Evolutionary conservation across 2,888 invertebrate genomes (phyloP).

Genomic region (Tipula helvola): DNA sequence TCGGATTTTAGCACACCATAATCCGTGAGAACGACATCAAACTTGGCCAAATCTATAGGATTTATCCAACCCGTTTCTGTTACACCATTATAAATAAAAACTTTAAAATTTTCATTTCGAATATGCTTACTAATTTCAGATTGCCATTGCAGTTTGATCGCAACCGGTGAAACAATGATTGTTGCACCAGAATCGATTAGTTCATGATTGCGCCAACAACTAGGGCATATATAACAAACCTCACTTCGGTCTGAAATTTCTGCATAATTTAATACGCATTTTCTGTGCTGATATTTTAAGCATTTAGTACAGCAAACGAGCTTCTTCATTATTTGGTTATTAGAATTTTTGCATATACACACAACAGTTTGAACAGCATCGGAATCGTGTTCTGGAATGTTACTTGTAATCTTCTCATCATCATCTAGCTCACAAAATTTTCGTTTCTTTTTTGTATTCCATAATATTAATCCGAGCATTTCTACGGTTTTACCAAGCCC

Average conservation of each 20-base stretch:
- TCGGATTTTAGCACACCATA: slow-evolving; percentile 52
- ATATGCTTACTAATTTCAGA: slow-evolving; percentile 55
- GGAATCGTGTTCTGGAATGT: background rate
- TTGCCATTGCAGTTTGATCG: slow-evolving; percentile 59
- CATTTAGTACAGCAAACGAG: slow-evolving; percentile 45
- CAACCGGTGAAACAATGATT: slow-evolving; percentile 55
- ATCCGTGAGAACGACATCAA: slow-evolving; percentile 61
- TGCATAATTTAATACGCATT: slow-evolving; percentile 41
- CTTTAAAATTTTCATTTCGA: slow-evolving; percentile 34
- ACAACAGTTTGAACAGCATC: background rate
- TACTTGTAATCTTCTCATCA: background rate
- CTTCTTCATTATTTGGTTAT: slow-evolving; percentile 19
- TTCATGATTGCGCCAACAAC: slow-evolving; percentile 41
- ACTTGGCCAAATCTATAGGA: slow-evolving; percentile 46
- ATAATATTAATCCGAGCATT: slow-evolving; percentile 50
- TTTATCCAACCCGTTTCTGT: slow-evolving; percentile 30
- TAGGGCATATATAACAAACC: slow-evolving; percentile 46
- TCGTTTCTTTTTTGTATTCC: slow-evolving; percentile 33
- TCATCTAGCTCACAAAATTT: slow-evolving; percentile 13
- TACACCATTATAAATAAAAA: slow-evolving; percentile 42
- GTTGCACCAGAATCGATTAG: slow-evolving; percentile 44
- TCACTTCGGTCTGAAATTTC: slow-evolving; percentile 26
- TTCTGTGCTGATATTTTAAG: slow-evolving; percentile 45
- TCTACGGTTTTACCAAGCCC: slow-evolving; percentile 72
- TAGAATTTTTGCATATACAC: slow-evolving; percentile 34